Conservation (phyloP, 1,140 invertebrate genomes). For the Ganaspis sp. region DNA sequence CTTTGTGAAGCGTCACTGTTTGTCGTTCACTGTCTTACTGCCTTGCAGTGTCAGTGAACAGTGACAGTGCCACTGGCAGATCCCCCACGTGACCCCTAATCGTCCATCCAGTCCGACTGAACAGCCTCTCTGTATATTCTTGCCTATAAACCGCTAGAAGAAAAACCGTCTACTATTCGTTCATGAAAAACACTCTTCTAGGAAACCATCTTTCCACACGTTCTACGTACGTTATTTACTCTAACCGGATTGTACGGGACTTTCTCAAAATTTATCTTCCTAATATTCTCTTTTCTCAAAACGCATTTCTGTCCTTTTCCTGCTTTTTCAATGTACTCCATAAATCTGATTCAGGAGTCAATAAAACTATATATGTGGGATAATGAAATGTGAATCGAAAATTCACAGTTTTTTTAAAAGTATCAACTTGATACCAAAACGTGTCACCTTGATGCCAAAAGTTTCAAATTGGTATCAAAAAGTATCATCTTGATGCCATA, state of each 20-base stretch:
- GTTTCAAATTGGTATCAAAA: no score
- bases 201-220: conserved; percentile 12
- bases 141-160: conserved; percentile 16
- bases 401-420: no score
- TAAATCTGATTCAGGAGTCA: no score
- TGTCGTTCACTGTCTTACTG: conserved; percentile 10
- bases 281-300: neutral
- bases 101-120: neutral
- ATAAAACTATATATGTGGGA: no score
- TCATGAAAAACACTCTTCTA: conserved; percentile 16
- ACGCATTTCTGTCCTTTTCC: no score
- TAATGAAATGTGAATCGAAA: no score
- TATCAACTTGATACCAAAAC: no score
- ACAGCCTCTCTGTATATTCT: neutral
- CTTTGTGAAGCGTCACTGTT: conserved; percentile 26
- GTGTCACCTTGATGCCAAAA: no score
- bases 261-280: conserved; percentile 4
- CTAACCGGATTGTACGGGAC: conserved; percentile 25
- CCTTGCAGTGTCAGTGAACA: conserved; percentile 7
- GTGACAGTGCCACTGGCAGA: conserved; percentile 29
- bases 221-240: conserved; percentile 23
- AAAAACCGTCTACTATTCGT: conserved; percentile 26
- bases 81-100: conserved; percentile 23
- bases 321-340: no score
- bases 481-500: no score